Percentiles rank a stretch among this genome's conserved stretches.
These are phyloP conservation scores for Philaethria dido DNA, from an alignment of 2,888 invertebrate species.

Conservation along the genomic window DNA sequence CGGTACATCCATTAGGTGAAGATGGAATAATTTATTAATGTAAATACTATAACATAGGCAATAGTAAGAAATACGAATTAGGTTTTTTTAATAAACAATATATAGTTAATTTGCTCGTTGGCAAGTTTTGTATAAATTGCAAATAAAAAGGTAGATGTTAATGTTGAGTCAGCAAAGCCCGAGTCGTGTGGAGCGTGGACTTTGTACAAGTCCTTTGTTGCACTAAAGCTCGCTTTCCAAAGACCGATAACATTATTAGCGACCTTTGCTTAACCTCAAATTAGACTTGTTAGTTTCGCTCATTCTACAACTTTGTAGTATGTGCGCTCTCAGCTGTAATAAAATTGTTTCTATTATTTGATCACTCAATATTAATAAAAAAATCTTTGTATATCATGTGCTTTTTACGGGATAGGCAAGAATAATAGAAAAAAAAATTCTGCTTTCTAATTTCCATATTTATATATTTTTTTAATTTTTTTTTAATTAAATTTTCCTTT, in stretches of 20 bases:
- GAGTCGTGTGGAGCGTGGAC: background rate
- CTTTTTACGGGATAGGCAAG: too few species aligned
- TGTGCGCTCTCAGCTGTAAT: background rate
- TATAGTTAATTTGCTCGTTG: background rate
- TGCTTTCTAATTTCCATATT: too few species aligned
- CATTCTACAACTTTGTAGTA: background rate
- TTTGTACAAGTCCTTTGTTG: constrained; percentile 10
- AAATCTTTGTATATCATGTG: too few species aligned
- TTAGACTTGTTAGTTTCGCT: background rate
- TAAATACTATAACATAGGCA: too few species aligned
- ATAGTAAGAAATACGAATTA: too few species aligned
- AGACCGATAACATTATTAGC: constrained; percentile 11
- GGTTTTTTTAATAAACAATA: background rate
- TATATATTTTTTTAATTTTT: too few species aligned
- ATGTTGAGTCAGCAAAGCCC: background rate
- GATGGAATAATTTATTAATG: too few species aligned
- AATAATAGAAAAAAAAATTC: too few species aligned
- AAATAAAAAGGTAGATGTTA: background rate
- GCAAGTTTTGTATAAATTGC: background rate
- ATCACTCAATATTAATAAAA: background rate
- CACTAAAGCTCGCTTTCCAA: constrained; percentile 11
- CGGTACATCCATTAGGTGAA: too few species aligned
- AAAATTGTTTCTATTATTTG: background rate
- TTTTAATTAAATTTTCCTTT: too few species aligned
- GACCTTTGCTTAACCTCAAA: constrained; percentile 12